These are phyloP conservation scores for Drosophila ustulata DNA, from an alignment of 2,888 invertebrate species.

Conservation along the genomic window DNA sequence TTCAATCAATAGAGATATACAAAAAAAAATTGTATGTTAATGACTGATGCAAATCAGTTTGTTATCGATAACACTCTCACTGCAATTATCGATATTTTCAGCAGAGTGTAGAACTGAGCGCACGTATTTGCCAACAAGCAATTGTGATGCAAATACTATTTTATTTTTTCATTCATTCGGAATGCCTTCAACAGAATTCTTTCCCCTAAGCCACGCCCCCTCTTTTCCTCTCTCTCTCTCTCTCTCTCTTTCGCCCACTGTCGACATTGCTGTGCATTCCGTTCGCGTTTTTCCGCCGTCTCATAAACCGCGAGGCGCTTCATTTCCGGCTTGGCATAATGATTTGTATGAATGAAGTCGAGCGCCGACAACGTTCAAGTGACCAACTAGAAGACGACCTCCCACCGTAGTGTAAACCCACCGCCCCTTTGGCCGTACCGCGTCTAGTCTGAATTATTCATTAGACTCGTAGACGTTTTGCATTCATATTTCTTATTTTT, in stretches of 20 bases:
- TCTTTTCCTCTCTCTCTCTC: background rate
- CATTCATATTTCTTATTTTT: conserved; percentile 45
- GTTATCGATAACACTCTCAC: no score
- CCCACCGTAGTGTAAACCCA: conserved; percentile 9
- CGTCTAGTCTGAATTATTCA: conserved; percentile 70
- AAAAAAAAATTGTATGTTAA: no score
- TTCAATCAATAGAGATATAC: no score
- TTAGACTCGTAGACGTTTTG: conserved; percentile 56
- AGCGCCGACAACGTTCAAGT: conserved; percentile 59
- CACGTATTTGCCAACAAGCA: conserved; percentile 34
- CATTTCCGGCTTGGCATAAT: conserved; percentile 74
- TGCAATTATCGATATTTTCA: conserved; percentile 1
- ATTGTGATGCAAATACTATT: conserved; percentile 62
- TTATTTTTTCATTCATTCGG: conserved; percentile 12
- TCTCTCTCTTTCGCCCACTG: background rate
- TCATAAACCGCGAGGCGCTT: conserved; percentile 70
- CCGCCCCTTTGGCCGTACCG: background rate
- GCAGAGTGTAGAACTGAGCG: background rate
- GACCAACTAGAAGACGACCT: conserved; percentile 45
- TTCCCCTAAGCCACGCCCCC: background rate
- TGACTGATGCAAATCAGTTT: no score
- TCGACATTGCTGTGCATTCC: conserved; percentile 16
- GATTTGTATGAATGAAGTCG: conserved; percentile 72
- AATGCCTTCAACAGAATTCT: conserved; percentile 26
- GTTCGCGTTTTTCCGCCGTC: conserved; percentile 43